Percentiles rank a stretch among this genome's conserved stretches.
These are phyloP conservation scores for Pheosia gnoma DNA, from an alignment of 2,888 invertebrate genomes.

Conservation along the genomic window DNA sequence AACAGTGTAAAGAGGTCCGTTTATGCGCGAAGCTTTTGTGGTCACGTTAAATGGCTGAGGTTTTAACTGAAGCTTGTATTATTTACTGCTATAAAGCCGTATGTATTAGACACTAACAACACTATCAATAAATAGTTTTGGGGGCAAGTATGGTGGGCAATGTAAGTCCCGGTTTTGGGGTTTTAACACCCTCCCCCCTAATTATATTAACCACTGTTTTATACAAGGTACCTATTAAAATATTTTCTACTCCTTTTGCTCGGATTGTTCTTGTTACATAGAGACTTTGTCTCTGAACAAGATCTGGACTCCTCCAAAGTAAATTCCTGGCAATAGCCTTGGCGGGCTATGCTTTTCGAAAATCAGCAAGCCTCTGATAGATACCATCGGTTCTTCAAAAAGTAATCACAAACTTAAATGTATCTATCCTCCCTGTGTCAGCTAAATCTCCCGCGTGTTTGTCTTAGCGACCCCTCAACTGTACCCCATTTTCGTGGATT, in stretches of 20 bases:
- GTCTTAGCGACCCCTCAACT: background rate
- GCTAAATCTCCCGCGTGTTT: background rate
- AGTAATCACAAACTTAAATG: background rate
- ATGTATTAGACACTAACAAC: background rate
- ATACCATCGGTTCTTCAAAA: background rate
- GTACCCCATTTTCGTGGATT: background rate
- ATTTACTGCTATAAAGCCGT: background rate
- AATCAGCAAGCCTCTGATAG: background rate
- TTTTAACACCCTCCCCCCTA: no score
- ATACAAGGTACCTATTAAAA: no score
- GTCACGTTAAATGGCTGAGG: constrained; percentile 25
- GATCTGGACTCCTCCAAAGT: no score
- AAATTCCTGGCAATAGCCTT: no score
- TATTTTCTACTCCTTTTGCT: no score
- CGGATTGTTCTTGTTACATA: no score
- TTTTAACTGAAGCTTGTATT: constrained; percentile 3
- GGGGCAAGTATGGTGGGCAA: no score
- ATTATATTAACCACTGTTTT: no score
- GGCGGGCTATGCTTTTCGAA: no score
- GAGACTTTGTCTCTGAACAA: no score
- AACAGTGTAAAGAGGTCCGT: background rate
- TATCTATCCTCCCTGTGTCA: background rate
- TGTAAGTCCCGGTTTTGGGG: no score
- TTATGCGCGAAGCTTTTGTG: constrained; percentile 21
- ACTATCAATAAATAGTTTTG: background rate